Conservation (phyloP, 2,797 vertebrate genomes). For the Cryptoprocta ferox region DNA sequence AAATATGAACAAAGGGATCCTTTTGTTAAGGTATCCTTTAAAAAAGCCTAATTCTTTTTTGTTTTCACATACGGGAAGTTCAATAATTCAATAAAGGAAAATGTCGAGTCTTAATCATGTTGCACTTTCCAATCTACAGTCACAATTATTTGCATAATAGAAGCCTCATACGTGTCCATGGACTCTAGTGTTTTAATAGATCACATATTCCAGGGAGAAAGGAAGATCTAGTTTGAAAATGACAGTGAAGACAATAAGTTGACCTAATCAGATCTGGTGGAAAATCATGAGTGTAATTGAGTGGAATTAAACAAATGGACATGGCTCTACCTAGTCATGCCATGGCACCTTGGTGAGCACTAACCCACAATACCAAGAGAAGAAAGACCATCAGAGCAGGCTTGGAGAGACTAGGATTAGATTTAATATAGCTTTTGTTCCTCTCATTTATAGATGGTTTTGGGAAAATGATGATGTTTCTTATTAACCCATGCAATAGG, state of each 20-base stretch:
- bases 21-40: neutral
- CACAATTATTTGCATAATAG: neutral
- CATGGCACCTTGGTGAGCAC: neutral
- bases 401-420: neutral
- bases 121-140: neutral
- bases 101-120: neutral
- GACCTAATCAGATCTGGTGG: neutral
- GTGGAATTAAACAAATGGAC: neutral
- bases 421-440: slow-evolving; percentile 8
- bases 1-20: neutral
- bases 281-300: neutral
- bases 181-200: neutral
- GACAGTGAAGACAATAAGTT: neutral
- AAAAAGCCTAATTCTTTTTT: neutral
- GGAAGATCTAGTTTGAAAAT: neutral
- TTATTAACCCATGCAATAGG: neutral
- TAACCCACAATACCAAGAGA: neutral
- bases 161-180: neutral
- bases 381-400: neutral
- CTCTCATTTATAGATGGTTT: neutral
- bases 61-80: neutral
- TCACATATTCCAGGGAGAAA: neutral
- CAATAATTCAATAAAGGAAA: neutral
- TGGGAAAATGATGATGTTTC: neutral
- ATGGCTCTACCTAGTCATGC: neutral